These are phyloP conservation scores for Lycaon pictus DNA, from an alignment of 2,113 vertebrate genomes.

Conservation along the genomic window DNA sequence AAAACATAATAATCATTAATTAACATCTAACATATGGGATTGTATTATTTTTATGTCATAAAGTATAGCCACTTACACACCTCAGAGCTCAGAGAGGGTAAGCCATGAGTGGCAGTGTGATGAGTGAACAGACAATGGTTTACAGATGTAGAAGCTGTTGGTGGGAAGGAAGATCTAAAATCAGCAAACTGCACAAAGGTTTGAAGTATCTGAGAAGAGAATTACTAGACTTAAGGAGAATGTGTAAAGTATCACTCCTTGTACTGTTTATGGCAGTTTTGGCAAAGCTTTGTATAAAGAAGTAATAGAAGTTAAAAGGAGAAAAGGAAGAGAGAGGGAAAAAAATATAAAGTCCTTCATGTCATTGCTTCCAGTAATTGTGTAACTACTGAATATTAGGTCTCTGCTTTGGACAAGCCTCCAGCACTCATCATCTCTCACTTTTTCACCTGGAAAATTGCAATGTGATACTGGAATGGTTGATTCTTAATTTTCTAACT, in stretches of 20 bases:
- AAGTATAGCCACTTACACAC: neutral
- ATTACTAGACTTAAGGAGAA: neutral
- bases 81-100: neutral
- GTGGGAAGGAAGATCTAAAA: neutral
- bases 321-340: neutral
- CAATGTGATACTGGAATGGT: neutral
- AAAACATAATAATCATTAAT: neutral
- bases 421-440: neutral
- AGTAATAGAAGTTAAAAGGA: neutral
- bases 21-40: neutral
- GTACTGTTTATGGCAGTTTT: neutral
- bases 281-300: neutral
- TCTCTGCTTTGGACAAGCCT: neutral
- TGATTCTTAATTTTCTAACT: neutral
- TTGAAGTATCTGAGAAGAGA: neutral
- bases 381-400: neutral
- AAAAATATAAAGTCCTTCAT: neutral
- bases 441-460: constrained; percentile 37
- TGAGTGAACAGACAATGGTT: neutral
- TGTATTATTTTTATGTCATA: neutral
- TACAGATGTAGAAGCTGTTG: neutral
- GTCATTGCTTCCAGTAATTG: neutral
- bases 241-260: neutral
- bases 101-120: neutral
- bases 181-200: neutral